phyloP scores from a whole-genome alignment of 92 coral and sea anemone genomes.

The Porites evermanni region DNA sequence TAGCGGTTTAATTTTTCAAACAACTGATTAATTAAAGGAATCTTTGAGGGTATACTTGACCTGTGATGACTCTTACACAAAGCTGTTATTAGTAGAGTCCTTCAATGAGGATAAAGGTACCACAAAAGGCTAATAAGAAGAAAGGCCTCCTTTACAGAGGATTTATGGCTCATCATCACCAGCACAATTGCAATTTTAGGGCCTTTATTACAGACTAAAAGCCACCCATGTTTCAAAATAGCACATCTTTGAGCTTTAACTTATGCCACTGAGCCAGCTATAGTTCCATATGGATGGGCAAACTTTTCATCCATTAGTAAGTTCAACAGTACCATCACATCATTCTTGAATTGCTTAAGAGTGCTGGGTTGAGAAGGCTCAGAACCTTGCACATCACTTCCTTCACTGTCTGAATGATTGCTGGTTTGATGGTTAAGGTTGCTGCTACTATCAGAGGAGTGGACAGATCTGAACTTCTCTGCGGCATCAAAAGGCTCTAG shows the following conservation, averaged over 20 bases:
- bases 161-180: no score
- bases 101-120: no score
- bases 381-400: slow-evolving; percentile 47
- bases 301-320: slow-evolving; percentile 92
- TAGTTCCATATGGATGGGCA: slow-evolving; percentile 98
- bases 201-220: no score
- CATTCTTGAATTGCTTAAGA: slow-evolving; percentile 81
- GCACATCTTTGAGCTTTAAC: not conserved
- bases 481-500: slow-evolving; percentile 9
- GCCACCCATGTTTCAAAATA: no score
- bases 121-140: no score
- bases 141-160: no score
- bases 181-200: no score
- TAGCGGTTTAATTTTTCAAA: no score
- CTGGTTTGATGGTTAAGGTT: slow-evolving; percentile 2
- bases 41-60: no score
- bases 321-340: slow-evolving; percentile 75
- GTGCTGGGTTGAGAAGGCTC: slow-evolving; percentile 55
- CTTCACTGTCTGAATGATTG: slow-evolving; percentile 53
- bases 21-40: no score
- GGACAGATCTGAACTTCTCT: not conserved
- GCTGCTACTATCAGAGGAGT: slow-evolving; percentile 25
- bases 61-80: no score
- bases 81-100: no score
- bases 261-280: slow-evolving; percentile 96